Base-by-base conservation (phyloP, 2,888 invertebrate genomes). In the Aphidius colemani region DNA sequence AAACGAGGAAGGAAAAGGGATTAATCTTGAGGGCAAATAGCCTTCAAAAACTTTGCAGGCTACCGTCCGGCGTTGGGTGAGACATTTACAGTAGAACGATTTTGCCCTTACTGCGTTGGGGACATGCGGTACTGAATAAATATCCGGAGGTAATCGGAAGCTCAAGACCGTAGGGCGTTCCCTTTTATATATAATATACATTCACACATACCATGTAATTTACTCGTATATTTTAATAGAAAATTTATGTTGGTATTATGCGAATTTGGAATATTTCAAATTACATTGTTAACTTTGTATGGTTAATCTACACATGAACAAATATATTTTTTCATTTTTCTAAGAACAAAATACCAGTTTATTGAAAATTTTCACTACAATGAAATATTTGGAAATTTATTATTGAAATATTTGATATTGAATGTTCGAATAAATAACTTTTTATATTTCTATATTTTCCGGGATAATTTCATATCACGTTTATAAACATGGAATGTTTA, bases 71-170 rank as follows among this genome's bases (percentile, higher is more conserved):
- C 48, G 51, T n/a, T 46, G 61, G 46, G 39, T 48, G 62, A 62
- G 62, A 62, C 62, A 62, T 62, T 62, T 62, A 62, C 62, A 57
- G 62, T 46, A 62, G 62, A 62, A 50, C 46, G 46, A 44, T 39
- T 62, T 62, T 50, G 49, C 62, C 57, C 62, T 62, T 62, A 62
- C 57, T 48, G 57, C 62, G 50, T 57, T 50, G 56, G 55, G 57
- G 62, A 62, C 62, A 62, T 56, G 57, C 62, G 62, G 62, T 57
- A 62, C 62, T 62, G 62, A 62, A 62, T 62, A 62, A 62, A 62
- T 62, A 62, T 62, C 62, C 62, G 62, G 56, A 44, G 49, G 62
- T 62, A 62, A 62, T 62, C 57, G 62, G 57, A 62, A 62, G 62
- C 62, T 13, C 13, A 57, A 62, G 62, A 57, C 57, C 56, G 57